Evolutionary conservation across 2,888 invertebrate genomes (phyloP), one percentile per base, ranked within the genome.

Genomic region (Chrysomela aeneicollis): DNA sequence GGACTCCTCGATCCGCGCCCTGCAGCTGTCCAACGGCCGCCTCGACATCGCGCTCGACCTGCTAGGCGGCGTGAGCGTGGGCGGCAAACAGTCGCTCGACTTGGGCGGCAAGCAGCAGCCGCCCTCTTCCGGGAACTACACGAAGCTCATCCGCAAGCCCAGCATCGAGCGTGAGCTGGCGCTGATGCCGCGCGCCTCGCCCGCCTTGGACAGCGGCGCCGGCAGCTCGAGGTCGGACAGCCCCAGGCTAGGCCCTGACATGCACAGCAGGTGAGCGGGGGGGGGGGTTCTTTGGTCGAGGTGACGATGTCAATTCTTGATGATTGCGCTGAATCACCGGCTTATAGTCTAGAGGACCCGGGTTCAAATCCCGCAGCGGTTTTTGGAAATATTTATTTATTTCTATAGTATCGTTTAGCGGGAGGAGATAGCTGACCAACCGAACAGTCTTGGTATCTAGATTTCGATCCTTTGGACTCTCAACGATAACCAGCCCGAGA

Each of bases 161-260:
- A 95, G 94, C 82, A 87, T 95, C 71, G 95, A 95, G 83, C 87
- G 94, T 54, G 94, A 94, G 81, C 84, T 92, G 64, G 89, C 87
- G 71, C 83, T 90, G 18, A 37, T 37, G 37, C 49, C 65, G 21
- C 88, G 94, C 67, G 92, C 93, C 57, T 94, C 94, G 80, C 95
- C 95, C 8, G 94, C 94, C 18, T 84, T 94, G 66, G 94, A 94
- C 79, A 93, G 93, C 60, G 94, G 94, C 17, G 94, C 94, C 12
- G 94, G 94, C 54, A 93, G 93, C 78, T 94, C 94, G 50, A 87
- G 95, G 60, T 95, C 95, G 5, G 95, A 95, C 79, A 94, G 94
- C 81, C 95, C 94, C 15, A 89, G 94, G 71, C 86, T 91, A 71
- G 68, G 71, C 54, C 83, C 87, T 10, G 89, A 89, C 71, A 73